These are phyloP conservation scores for Branchinecta sandiegonensis DNA, from an alignment of 2,888 invertebrate genomes.

Conservation along the genomic window DNA sequence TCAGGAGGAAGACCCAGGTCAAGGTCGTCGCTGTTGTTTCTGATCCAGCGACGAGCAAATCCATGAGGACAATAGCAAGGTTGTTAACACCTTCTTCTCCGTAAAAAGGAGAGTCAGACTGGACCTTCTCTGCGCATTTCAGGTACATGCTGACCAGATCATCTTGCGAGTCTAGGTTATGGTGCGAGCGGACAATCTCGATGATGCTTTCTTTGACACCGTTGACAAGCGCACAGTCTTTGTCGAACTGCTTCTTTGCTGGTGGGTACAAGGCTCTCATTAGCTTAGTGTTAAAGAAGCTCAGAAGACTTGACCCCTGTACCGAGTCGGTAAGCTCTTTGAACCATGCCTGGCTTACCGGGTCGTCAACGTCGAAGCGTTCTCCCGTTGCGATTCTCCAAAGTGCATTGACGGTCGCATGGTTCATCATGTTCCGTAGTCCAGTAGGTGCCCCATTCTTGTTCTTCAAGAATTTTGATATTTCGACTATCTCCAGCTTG, in stretches of 20 bases:
- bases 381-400: background rate
- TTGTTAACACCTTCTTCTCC: background rate
- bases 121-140: no score
- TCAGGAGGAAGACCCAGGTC: constrained; percentile 12
- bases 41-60: constrained; percentile 16
- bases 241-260: background rate
- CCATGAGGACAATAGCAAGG: background rate
- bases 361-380: no score
- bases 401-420: background rate
- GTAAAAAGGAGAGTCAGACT: no score
- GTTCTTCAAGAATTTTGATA: background rate
- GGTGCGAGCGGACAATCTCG: background rate
- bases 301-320: no score
- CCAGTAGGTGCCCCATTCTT: background rate
- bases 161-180: background rate
- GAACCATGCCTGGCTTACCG: no score
- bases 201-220: background rate
- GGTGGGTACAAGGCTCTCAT: background rate
- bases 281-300: no score
- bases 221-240: no score
- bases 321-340: no score
- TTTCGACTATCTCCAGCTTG: background rate
- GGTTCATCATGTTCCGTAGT: background rate
- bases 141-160: no score
- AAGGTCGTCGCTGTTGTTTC: constrained; percentile 17